phyloP scores from a whole-genome alignment of 2,113 vertebrate genomes.

The Sakesphorus luctuosus region DNA sequence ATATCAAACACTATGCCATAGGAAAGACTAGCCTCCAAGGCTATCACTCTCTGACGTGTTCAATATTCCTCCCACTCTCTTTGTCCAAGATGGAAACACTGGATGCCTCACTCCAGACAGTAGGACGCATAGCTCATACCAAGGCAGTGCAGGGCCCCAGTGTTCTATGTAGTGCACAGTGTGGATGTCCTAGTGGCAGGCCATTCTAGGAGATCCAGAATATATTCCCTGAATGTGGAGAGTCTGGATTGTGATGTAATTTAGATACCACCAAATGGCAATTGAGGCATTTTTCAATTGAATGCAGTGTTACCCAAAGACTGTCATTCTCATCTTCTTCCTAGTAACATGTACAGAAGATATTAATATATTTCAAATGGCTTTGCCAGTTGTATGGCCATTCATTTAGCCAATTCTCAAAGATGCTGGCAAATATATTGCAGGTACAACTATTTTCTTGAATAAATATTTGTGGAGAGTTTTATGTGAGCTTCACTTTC shows the following conservation, averaged over 20 bases:
- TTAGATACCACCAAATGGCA: background rate
- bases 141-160: background rate
- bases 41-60: background rate
- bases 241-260: background rate
- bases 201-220: background rate
- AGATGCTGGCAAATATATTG: background rate
- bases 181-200: background rate
- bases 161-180: rapidly evolving
- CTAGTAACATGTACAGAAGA: background rate
- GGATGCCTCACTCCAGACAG: background rate
- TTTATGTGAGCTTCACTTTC: conserved; percentile 22
- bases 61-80: rapidly evolving
- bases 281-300: background rate
- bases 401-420: background rate
- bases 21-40: background rate
- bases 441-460: conserved; percentile 25
- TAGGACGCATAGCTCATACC: background rate
- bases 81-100: rapidly evolving
- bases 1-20: background rate
- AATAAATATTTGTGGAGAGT: conserved; percentile 49
- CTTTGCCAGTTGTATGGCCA: background rate
- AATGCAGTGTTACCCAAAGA: background rate
- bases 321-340: background rate
- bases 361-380: background rate
- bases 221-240: background rate